Evolutionary conservation across 2,888 invertebrate genomes (phyloP).

Genomic region (Eilema depressum): DNA sequence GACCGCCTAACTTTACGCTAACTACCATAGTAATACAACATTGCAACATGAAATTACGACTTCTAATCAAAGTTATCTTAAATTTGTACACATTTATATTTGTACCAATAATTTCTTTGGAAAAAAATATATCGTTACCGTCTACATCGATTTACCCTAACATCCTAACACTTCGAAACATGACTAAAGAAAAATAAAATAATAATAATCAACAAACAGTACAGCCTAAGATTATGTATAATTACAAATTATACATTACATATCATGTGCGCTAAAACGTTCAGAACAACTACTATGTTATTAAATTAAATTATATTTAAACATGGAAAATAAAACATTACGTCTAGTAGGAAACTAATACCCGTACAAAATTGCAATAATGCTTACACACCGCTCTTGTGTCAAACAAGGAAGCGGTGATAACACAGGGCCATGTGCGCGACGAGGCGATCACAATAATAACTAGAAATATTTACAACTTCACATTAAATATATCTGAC

Average conservation of each 20-base stretch:
- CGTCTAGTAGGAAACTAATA: conserved; percentile 87
- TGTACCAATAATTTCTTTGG: conserved; percentile 87
- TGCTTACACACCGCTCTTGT: conserved; percentile 54
- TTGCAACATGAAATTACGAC: conserved; percentile 81
- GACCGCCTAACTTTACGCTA: conserved; percentile 75
- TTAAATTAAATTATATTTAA: conserved; percentile 70
- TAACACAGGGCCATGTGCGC: conserved; percentile 56
- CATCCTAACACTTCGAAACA: conserved; percentile 72
- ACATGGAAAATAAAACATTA: conserved; percentile 81
- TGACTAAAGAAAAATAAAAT: conserved; percentile 81
- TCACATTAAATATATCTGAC: conserved; percentile 67
- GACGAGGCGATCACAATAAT: conserved; percentile 80
- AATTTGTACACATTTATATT: conserved; percentile 84
- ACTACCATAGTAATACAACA: conserved; percentile 81
- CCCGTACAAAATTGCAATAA: conserved; percentile 86
- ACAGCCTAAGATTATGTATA: conserved; percentile 62
- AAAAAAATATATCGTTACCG: conserved; percentile 74
- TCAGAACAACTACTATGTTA: conserved; percentile 66
- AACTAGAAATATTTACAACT: conserved; percentile 76
- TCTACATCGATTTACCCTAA: conserved; percentile 65
- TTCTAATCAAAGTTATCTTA: conserved; percentile 74
- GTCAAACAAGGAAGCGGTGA: conserved; percentile 37
- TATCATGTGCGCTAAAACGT: conserved; percentile 78
- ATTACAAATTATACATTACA: conserved; percentile 67
- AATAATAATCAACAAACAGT: conserved; percentile 85